Base-by-base conservation (phyloP, 2,113 vertebrate species). In the Lichenostomus cassidix region DNA sequence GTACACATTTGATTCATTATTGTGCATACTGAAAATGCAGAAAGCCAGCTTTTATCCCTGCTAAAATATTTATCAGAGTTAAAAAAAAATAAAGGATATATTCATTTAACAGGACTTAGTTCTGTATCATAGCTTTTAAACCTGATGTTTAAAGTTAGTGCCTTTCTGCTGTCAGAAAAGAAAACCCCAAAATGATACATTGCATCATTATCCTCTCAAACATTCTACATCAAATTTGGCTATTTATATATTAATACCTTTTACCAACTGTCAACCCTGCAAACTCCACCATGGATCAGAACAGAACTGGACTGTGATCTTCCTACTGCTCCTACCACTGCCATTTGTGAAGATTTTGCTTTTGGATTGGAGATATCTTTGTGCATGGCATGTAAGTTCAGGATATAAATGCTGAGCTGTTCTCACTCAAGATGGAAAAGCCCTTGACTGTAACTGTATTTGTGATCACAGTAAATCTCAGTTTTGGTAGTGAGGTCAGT, bases 371-470 rank as follows among this genome's bases (percentile, higher is more conserved):
- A 86, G 71, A 28, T 46, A 21, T 49, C 81, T 79, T 75, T 53
- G 88, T 79, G 25, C 84, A 59, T 15, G 55, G 46, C 89, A 24
- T 50, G 14, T 12, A 58, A 49, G 29, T 31, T 56, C 70, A 85
- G 81, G 77, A 62, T 3, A 95, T 58, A 94, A 87, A 73, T 27
- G 62, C 74, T 85, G 83, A 53, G 89, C 94, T 95, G 95, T 91
- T 94, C 70, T 41, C 44, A 33, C 52, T 71, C 60, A 37, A 37
- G 35, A 79, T 68, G 92, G 83, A 92, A 94, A 92, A 60, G 53
- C 49, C 46, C 47, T 42, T 87, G 62, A 59, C 49, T 83, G 64
- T 46, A 70, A 74, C 69, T 84, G 29, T 49, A 42, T 73, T 95
- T 91, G 84, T 46, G 53, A 65, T 79, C 62, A 52, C 91, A 95